phyloP scores from a whole-genome alignment of 1,140 invertebrate genomes.

The Coenobita brevimanus region DNA sequence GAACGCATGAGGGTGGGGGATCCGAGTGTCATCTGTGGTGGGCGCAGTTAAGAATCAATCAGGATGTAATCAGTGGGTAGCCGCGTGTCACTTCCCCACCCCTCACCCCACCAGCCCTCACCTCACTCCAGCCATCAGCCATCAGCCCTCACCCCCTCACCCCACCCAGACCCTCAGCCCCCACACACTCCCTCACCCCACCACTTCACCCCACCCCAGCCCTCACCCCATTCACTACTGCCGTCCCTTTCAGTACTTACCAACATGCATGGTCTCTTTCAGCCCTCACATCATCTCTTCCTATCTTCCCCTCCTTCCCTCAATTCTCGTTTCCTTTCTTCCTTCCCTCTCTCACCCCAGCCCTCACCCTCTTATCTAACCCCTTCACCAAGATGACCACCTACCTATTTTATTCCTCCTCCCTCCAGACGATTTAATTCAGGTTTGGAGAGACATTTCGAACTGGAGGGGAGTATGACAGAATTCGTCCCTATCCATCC shows the following conservation, averaged over 20 bases:
- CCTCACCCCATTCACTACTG: not conserved
- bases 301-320: not conserved
- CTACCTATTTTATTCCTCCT: not conserved
- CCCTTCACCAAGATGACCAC: not conserved
- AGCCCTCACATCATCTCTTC: not conserved
- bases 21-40: conserved; percentile 23
- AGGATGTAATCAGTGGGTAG: conserved; percentile 42
- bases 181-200: not conserved
- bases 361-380: not conserved
- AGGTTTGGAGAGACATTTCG: no score
- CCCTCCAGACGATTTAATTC: not conserved
- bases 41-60: conserved; percentile 45
- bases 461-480: no score
- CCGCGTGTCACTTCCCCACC: not conserved
- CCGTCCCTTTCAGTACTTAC: not conserved
- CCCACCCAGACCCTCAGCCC: not conserved
- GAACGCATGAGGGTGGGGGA: no score
- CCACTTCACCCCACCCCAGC: no score
- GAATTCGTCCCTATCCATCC: no score
- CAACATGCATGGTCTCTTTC: not conserved
- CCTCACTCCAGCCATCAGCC: not conserved
- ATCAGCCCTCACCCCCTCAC: not conserved
- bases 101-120: no score
- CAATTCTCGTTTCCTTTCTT: not conserved
- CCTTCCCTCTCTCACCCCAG: not conserved